Base-by-base conservation (phyloP, 2,797 vertebrate genomes). In the Acomys russatus region DNA sequence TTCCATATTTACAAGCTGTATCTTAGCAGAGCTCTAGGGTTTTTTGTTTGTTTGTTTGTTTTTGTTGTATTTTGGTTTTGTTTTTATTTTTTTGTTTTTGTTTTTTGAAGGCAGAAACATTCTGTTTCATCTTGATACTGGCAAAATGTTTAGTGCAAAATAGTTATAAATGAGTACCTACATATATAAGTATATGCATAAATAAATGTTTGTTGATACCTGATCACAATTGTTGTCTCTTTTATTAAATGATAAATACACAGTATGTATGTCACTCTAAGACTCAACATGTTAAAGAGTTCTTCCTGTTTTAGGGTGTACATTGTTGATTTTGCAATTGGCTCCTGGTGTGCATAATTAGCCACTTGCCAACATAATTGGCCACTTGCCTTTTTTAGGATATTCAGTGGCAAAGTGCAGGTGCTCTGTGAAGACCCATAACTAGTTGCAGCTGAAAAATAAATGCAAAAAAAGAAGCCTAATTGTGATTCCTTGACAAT, bases 281-380 rank as follows among this genome's bases (percentile, higher is more conserved):
- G 38, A 83, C 23, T 91, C 64, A 93, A 91, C 25, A 44, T 35
- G 38, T 70, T 95, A 85, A 95, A 94, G 63, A 94, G 23, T 11
- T 64, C 56, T 91, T 95, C 74, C 51, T 94, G 88, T 90, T 92
- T 94, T 56, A n/a, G 59, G 71, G 14, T 89, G 28, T 84, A 90
- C 56, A 79, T 90, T 91, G 94, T 93, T 71, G 61, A 86, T 96
- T 91, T 33, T 59, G 78, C 38, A 96, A 51, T 96, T 92, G 88
- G 80, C 49, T 97, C 70, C 76, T 93, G 86, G 63, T 94, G 74
- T 96, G 79, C 63, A 95, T 94, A 95, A 96, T 94, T 88, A 91
- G 61, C 20, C 61, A 96, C 71, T 96, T 96, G 77, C 38, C 66
- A 88, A 71, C 68, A 91, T 95, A 91, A 94, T 94, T 91, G 61